Evolutionary conservation across 2,888 invertebrate species (phyloP).

Genomic region (Resseliella maxima): DNA sequence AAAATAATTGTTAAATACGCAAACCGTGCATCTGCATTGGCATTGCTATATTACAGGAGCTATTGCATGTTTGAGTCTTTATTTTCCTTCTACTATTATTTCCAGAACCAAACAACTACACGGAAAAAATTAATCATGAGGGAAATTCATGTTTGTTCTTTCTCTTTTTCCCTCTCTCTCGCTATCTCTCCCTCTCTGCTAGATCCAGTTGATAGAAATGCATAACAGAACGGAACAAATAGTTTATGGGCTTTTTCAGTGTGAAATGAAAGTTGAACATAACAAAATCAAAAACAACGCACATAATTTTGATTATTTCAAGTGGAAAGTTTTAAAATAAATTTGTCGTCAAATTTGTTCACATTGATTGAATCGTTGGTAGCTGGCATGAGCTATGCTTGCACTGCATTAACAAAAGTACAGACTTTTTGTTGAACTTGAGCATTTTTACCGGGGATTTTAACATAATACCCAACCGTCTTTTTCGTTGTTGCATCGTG

Average conservation of each 20-base stretch:
- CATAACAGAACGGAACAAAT: neutral
- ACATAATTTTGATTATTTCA: neutral
- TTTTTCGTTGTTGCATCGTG: neutral
- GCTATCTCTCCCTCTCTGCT: neutral
- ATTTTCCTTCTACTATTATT: neutral
- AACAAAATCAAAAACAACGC: neutral
- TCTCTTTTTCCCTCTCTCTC: too few species aligned
- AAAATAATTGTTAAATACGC: slow-evolving; percentile 38
- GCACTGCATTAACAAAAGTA: neutral
- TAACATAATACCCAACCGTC: neutral
- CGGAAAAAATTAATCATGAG: neutral
- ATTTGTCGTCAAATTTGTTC: slow-evolving; percentile 16
- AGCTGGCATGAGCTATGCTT: neutral
- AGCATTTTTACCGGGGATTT: neutral
- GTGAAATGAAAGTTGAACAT: neutral
- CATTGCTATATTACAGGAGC: neutral
- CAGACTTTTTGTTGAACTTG: neutral
- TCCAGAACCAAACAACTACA: neutral
- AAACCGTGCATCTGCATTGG: neutral
- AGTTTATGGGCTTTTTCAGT: neutral
- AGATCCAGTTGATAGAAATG: neutral
- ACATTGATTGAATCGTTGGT: neutral
- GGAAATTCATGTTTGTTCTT: neutral
- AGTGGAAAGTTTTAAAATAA: neutral
- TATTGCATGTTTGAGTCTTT: neutral